phyloP scores from a whole-genome alignment of 2,797 vertebrate species.

The Xiphorhynchus erythropygius region DNA sequence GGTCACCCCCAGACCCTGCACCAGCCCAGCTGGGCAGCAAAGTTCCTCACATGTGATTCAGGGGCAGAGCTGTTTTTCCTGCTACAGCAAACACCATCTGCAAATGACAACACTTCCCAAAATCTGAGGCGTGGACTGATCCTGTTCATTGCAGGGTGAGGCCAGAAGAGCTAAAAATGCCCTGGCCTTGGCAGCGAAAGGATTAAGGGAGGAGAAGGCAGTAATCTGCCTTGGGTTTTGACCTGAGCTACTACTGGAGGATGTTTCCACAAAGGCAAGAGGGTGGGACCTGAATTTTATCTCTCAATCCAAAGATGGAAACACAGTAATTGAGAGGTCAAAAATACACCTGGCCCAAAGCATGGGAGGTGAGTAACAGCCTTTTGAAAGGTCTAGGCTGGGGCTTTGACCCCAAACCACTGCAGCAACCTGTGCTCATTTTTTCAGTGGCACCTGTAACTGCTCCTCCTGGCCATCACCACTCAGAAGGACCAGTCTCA shows the following conservation, averaged over 20 bases:
- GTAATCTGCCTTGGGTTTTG: neutral
- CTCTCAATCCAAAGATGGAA: neutral
- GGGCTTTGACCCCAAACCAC: neutral
- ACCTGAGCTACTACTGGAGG: neutral
- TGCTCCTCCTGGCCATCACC: neutral
- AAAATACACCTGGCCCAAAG: neutral
- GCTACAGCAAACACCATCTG: neutral
- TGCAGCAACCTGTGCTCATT: neutral
- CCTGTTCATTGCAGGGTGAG: neutral
- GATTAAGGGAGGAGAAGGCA: conserved; percentile 14
- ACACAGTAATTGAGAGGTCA: neutral
- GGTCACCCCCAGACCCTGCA: neutral
- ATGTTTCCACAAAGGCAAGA: neutral
- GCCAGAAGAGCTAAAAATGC: neutral
- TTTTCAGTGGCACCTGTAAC: neutral
- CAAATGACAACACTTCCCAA: neutral
- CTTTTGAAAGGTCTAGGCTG: neutral
- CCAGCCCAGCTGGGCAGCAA: neutral
- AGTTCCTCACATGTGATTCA: neutral
- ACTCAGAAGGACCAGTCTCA: neutral
- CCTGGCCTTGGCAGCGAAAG: neutral
- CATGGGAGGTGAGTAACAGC: neutral
- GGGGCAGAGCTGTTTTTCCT: neutral
- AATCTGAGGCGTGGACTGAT: neutral
- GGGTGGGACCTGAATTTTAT: neutral